These are phyloP conservation scores for Lutjanus erythropterus DNA, from an alignment of 2,113 vertebrate species.

Conservation along the genomic window DNA sequence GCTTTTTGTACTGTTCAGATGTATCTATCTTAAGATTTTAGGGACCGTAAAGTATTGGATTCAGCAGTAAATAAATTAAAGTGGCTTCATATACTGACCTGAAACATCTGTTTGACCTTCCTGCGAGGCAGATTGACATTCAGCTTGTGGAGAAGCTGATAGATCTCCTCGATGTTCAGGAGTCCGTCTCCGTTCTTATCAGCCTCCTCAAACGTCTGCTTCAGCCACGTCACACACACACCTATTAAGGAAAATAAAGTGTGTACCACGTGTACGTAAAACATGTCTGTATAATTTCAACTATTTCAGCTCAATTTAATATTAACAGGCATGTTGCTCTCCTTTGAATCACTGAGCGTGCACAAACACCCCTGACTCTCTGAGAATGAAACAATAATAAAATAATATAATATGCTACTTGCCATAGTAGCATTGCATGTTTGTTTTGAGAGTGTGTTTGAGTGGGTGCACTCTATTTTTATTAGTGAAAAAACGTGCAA, in stretches of 20 bases:
- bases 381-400: neutral
- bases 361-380: neutral
- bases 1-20: neutral
- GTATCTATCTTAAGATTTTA: too few relatives aligned
- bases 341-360: too few relatives aligned
- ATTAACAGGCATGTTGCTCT: too few relatives aligned
- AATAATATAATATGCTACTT: neutral
- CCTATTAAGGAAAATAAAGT: constrained; percentile 83
- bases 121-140: constrained; percentile 97
- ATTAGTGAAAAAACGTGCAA: neutral
- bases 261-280: neutral
- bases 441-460: neutral
- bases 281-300: neutral
- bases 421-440: neutral
- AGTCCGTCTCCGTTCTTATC: constrained; percentile 97
- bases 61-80: neutral
- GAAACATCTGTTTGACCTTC: constrained; percentile 99
- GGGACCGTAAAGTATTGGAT: too few relatives aligned
- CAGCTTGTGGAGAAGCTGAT: constrained; percentile 96
- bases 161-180: constrained; percentile 97
- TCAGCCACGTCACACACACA: constrained; percentile 89
- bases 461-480: neutral
- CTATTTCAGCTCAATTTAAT: too few relatives aligned
- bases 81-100: constrained; percentile 84
- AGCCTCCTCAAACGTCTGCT: constrained; percentile 97